phyloP scores from a whole-genome alignment of 2,888 invertebrate genomes.

The Gryllus longicercus region DNA sequence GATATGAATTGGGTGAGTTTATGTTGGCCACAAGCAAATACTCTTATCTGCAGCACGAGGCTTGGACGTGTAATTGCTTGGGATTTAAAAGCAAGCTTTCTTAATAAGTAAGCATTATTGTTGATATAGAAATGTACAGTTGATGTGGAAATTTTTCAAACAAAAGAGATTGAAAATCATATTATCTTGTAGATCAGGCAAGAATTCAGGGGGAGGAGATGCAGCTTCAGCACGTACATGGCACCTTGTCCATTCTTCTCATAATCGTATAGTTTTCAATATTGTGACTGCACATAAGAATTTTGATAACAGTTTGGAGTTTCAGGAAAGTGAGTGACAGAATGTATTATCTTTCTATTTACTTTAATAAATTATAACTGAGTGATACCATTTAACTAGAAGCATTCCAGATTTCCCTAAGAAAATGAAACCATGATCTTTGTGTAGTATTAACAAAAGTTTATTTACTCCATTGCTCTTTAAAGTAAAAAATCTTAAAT shows the following conservation, averaged over 20 bases:
- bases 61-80: neutral
- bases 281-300: neutral
- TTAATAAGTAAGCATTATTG: neutral
- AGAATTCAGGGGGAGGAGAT: neutral
- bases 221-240: neutral
- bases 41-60: neutral
- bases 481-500: too few species aligned
- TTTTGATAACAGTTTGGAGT: neutral
- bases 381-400: neutral
- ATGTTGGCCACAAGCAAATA: slow-evolving; percentile 2
- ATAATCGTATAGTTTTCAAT: neutral
- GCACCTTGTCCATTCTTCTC: neutral
- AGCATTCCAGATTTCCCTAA: too few species aligned
- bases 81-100: neutral
- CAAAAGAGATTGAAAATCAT: too few species aligned
- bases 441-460: too few species aligned
- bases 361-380: neutral
- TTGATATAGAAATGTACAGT: too few species aligned
- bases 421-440: too few species aligned
- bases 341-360: neutral
- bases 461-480: too few species aligned
- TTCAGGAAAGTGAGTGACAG: neutral
- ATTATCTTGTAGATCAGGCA: neutral
- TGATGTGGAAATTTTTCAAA: too few species aligned
- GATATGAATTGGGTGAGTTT: slow-evolving; percentile 18